A percentile compares a stretch with the other conserved stretches of the same genome.
Conservation (phyloP, 1,140 invertebrate genomes). For the Drosophila mauritiana region DNA sequence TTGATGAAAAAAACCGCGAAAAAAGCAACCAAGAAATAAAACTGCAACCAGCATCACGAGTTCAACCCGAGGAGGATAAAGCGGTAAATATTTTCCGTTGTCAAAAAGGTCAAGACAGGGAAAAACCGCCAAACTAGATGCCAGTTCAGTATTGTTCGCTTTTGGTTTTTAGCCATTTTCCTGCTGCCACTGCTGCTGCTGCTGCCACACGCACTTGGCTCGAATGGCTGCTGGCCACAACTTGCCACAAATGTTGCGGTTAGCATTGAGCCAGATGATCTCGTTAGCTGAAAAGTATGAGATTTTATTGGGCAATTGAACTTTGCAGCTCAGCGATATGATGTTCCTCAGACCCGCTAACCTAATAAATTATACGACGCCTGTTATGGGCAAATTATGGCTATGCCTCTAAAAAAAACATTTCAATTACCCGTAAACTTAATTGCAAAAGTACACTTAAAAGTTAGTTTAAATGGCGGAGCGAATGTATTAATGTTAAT, state of each 20-base stretch:
- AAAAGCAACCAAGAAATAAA: slow-evolving; percentile 61
- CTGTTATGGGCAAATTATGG: background rate
- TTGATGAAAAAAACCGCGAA: slow-evolving; percentile 35
- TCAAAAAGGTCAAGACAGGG: slow-evolving; percentile 75
- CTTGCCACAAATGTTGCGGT: slow-evolving; percentile 52
- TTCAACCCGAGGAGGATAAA: slow-evolving; percentile 64
- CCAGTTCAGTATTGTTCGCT: slow-evolving; percentile 39
- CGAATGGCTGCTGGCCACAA: slow-evolving; percentile 24
- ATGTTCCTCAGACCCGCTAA: slow-evolving; percentile 17
- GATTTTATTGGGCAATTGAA: slow-evolving; percentile 32
- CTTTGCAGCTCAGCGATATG: slow-evolving; percentile 5
- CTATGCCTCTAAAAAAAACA: slow-evolving; percentile 13
- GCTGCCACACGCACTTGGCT: slow-evolving; percentile 52
- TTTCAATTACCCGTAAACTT: slow-evolving; percentile 15
- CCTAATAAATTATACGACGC: slow-evolving; percentile 8
- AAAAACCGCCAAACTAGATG: slow-evolving; percentile 64
- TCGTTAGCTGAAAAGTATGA: slow-evolving; percentile 44
- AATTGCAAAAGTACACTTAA: slow-evolving; percentile 18
- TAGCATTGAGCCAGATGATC: slow-evolving; percentile 58
- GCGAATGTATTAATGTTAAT: slow-evolving; percentile 15
- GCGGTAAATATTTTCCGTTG: slow-evolving; percentile 72
- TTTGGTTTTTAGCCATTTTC: background rate
- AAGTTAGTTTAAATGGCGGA: background rate
- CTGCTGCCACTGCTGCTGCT: background rate
- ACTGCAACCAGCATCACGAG: slow-evolving; percentile 74